phyloP scores from a whole-genome alignment of 2,888 invertebrate genomes.

The Strigamia transsilvanica region DNA sequence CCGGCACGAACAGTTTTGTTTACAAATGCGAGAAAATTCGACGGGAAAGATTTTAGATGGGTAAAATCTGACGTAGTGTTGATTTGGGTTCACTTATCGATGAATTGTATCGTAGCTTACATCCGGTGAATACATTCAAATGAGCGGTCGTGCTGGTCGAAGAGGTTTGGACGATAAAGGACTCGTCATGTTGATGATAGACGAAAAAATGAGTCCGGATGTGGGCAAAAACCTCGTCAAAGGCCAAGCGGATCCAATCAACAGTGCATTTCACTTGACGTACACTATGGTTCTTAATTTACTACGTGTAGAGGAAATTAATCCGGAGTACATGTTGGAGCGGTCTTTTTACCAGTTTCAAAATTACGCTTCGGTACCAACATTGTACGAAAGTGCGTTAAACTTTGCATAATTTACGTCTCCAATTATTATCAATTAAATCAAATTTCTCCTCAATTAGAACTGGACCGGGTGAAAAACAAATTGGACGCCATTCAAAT shows the following conservation, averaged over 20 bases:
- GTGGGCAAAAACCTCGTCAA: conserved; percentile 69
- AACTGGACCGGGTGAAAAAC: conserved; percentile 73
- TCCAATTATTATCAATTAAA: not conserved
- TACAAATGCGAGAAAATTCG: conserved; percentile 93
- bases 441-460: conserved; percentile 63
- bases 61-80: conserved; percentile 68
- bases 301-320: conserved; percentile 96
- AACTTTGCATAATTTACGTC: not conserved
- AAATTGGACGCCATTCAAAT: conserved; percentile 74
- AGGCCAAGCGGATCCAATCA: conserved; percentile 95
- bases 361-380: conserved; percentile 94
- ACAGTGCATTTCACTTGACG: conserved; percentile 98
- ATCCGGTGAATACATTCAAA: conserved; percentile 99
- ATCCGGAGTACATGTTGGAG: conserved; percentile 99
- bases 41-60: conserved; percentile 94
- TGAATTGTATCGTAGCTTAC: conserved; percentile 70
- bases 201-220: conserved; percentile 82
- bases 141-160: conserved; percentile 98
- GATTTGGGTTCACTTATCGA: not conserved
- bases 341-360: conserved; percentile 99
- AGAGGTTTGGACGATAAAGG: conserved; percentile 96
- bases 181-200: conserved; percentile 98
- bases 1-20: conserved; percentile 99
- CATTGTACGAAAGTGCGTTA: conserved; percentile 80
- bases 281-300: conserved; percentile 99